Percentiles rank a stretch among this genome's conserved stretches.
phyloP scores from a whole-genome alignment of 2,797 vertebrate species.

The Tenualosa ilisha region DNA sequence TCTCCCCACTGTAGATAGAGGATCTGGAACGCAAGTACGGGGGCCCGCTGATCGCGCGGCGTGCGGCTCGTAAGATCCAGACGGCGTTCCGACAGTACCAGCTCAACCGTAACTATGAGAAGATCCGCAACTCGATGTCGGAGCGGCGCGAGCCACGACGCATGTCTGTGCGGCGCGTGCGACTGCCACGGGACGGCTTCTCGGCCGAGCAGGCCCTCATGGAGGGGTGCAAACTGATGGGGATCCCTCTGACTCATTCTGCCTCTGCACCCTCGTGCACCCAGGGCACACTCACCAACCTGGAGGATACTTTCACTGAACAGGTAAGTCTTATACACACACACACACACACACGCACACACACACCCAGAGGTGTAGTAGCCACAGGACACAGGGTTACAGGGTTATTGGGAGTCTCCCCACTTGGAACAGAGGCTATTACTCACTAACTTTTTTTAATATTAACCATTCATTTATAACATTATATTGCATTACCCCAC shows the following conservation, averaged over 20 bases:
- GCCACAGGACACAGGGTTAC: too few relatives aligned
- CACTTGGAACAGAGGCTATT: too few relatives aligned
- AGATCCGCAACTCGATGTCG: constrained; percentile 95
- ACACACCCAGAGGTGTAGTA: background rate
- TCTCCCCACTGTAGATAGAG: constrained; percentile 83
- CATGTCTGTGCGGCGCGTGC: constrained; percentile 90
- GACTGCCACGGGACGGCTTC: constrained; percentile 79
- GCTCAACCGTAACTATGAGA: constrained; percentile 99
- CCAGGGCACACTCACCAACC: constrained; percentile 85
- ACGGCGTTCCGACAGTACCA: constrained; percentile 98
- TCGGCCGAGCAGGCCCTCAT: constrained; percentile 77
- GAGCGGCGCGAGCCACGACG: constrained; percentile 93
- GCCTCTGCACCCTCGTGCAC: constrained; percentile 87
- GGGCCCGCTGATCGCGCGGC: constrained; percentile 90
- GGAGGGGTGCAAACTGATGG: constrained; percentile 81
- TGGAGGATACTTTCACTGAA: constrained; percentile 97
- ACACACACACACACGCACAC: background rate
- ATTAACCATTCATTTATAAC: too few relatives aligned
- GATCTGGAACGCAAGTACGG: constrained; percentile 98
- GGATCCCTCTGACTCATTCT: constrained; percentile 85
- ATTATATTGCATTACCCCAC: too few relatives aligned
- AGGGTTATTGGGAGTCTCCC: too few relatives aligned
- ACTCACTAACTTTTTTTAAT: too few relatives aligned
- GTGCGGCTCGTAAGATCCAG: constrained; percentile 96
- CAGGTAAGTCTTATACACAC: constrained; percentile 59